Evolutionary conservation across 2,113 vertebrate genomes (phyloP).

Genomic region (Entomyzon cyanotis): DNA sequence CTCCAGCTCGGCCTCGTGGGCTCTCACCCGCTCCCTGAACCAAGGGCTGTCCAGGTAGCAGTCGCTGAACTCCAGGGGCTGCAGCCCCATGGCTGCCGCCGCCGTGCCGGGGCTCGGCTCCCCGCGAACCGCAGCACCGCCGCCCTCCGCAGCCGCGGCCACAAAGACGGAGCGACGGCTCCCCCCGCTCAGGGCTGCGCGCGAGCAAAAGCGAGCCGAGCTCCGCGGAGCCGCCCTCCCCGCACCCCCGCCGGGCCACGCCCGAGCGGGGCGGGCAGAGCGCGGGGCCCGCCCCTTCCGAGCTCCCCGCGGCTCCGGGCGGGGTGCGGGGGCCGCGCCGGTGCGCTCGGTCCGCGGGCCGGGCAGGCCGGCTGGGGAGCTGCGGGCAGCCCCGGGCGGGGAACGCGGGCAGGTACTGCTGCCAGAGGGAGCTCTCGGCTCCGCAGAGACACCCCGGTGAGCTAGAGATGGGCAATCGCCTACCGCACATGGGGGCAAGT

Average conservation of each 20-base stretch:
- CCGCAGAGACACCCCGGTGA: background rate
- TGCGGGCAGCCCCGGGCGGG: background rate
- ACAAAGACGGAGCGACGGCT: background rate
- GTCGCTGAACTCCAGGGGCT: slow-evolving; percentile 96
- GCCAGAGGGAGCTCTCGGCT: background rate
- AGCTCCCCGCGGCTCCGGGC: background rate
- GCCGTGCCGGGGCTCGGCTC: background rate
- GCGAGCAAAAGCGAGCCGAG: background rate
- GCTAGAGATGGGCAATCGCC: rapidly evolving
- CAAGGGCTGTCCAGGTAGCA: slow-evolving; percentile 94
- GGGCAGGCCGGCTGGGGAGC: rapidly evolving
- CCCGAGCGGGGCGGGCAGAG: background rate
- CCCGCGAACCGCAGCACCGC: background rate
- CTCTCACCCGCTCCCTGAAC: slow-evolving; percentile 90
- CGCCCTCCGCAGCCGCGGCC: background rate
- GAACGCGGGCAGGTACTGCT: rapidly evolving
- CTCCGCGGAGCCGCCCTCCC: background rate
- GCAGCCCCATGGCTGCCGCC: slow-evolving; percentile 85
- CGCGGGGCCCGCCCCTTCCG: background rate
- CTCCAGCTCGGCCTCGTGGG: slow-evolving; percentile 94
- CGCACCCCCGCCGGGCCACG: background rate
- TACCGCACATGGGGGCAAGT: background rate
- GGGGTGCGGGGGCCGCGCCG: too few relatives aligned
- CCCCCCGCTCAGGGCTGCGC: background rate
- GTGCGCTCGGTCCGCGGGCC: rapidly evolving